phyloP scores from a whole-genome alignment of 2,113 vertebrate genomes.

The Glareola pratincola region DNA sequence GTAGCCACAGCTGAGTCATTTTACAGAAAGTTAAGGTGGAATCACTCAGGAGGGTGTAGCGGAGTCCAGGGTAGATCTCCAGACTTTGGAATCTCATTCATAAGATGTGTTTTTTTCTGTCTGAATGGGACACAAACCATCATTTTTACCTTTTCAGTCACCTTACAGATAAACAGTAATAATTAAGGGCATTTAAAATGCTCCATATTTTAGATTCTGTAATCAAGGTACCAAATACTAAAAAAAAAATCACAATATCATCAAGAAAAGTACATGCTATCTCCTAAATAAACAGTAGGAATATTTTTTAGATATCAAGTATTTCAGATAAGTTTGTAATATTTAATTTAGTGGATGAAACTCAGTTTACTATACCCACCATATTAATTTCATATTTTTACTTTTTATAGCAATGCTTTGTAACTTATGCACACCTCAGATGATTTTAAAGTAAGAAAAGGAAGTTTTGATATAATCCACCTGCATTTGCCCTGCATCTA shows the following conservation, averaged over 20 bases:
- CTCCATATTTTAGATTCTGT: neutral
- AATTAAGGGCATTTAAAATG: neutral
- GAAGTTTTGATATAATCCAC: neutral
- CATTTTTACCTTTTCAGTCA: neutral
- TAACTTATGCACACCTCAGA: neutral
- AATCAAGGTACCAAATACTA: neutral
- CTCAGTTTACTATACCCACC: neutral
- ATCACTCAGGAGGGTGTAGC: neutral
- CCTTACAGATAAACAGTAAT: neutral
- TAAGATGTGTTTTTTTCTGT: neutral
- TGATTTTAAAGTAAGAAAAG: neutral
- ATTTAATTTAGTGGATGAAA: neutral
- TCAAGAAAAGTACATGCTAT: neutral
- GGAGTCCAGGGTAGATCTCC: neutral
- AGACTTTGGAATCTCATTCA: neutral
- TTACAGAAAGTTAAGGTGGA: neutral
- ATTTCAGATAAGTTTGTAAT: neutral
- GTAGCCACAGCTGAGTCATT: neutral
- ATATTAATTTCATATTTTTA: neutral
- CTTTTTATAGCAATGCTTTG: neutral
- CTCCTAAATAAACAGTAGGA: neutral
- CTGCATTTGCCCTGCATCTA: neutral
- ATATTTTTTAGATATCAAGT: neutral
- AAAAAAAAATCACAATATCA: neutral
- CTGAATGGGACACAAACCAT: neutral